phyloP scores from a whole-genome alignment of 2,888 invertebrate species.

The Andrena flavipes region DNA sequence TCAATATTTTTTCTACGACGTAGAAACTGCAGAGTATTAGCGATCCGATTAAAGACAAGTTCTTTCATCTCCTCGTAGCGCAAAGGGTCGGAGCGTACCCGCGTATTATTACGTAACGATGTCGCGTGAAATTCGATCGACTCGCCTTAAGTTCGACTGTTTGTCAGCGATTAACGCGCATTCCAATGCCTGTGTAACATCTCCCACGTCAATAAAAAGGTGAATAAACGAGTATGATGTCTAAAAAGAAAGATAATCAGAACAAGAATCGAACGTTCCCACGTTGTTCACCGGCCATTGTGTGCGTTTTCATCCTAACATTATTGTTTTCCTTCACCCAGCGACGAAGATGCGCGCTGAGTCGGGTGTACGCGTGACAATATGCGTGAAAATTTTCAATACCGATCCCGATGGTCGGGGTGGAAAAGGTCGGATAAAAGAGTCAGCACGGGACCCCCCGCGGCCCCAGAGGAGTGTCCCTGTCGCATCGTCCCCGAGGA shows the following conservation, averaged over 20 bases:
- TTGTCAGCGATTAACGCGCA: conserved; percentile 74
- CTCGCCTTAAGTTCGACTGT: conserved; percentile 72
- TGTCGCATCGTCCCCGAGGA: conserved; percentile 41
- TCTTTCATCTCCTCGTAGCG: conserved; percentile 54
- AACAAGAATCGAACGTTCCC: not conserved
- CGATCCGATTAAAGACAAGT: conserved; percentile 30
- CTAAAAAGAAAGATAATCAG: conserved; percentile 33
- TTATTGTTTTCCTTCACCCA: not conserved
- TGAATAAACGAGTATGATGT: conserved; percentile 63
- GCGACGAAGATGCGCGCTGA: not conserved
- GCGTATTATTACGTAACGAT: conserved; percentile 59
- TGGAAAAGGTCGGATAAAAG: conserved; percentile 32
- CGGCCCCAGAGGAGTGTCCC: conserved; percentile 20
- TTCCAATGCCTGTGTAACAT: conserved; percentile 80
- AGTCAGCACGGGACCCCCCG: conserved; percentile 46
- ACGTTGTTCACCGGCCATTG: not conserved
- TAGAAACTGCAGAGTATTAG: conserved; percentile 62
- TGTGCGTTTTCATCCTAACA: not conserved
- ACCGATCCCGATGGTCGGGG: not conserved
- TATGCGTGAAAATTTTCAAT: conserved; percentile 17
- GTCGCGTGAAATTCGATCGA: conserved; percentile 68
- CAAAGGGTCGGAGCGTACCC: conserved; percentile 8
- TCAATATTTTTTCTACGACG: conserved; percentile 75
- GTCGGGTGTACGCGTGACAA: not conserved
- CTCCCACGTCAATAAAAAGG: conserved; percentile 80